phyloP scores from a whole-genome alignment of 2,797 vertebrate species.

The Nyctalus aviator region DNA sequence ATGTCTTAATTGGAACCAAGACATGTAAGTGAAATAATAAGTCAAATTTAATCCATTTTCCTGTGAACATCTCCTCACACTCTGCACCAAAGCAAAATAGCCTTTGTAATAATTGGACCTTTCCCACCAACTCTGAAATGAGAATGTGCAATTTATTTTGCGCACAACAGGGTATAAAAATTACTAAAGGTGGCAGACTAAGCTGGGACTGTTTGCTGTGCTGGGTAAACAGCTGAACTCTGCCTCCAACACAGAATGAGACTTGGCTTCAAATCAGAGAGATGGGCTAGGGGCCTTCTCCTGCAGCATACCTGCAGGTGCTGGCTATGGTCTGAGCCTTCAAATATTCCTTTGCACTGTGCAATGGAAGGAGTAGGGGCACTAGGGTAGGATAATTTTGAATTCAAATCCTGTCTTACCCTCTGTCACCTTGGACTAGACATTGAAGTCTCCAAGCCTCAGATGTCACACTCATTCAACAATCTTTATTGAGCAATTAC shows the following conservation, averaged over 20 bases:
- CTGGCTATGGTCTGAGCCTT: not conserved
- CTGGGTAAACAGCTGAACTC: not conserved
- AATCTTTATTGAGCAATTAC: not conserved
- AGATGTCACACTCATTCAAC: not conserved
- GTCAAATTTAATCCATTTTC: conserved; percentile 43
- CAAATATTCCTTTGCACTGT: not conserved
- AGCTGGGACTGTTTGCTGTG: not conserved
- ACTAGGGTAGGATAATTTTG: not conserved
- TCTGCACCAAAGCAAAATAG: not conserved
- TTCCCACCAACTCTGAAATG: not conserved
- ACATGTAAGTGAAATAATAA: conserved; percentile 11
- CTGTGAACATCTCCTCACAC: not conserved
- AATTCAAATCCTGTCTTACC: not conserved
- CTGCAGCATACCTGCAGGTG: not conserved
- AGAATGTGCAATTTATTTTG: conserved; percentile 68
- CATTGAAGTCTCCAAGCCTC: not conserved
- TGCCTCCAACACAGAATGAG: not conserved
- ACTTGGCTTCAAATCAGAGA: not conserved
- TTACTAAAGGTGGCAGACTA: not conserved
- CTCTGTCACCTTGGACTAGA: not conserved
- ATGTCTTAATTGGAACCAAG: not conserved
- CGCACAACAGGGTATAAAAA: conserved; percentile 26
- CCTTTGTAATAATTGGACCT: conserved; percentile 52
- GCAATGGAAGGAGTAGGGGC: not conserved
- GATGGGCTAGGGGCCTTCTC: not conserved